Base-by-base conservation (phyloP, 2,113 vertebrate genomes). In the Cyanistes caeruleus region DNA sequence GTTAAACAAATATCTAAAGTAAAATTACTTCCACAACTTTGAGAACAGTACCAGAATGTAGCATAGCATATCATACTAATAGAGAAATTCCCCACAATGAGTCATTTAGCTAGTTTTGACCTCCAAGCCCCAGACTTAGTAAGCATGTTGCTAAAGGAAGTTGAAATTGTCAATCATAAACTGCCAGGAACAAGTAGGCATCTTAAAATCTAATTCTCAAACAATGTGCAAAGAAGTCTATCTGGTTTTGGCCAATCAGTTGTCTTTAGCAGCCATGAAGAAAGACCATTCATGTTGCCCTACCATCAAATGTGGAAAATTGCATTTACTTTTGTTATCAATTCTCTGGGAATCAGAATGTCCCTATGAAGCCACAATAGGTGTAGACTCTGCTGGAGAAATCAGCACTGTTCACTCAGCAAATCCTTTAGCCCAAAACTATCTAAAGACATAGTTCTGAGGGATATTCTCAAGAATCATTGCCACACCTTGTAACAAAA, bases 391-490 rank as follows among this genome's bases (percentile, higher is more conserved):
- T 68, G 52, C 53, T 68, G 27, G 43, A 86, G 17, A 56, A 90
- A 84, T 18, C 10, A 24, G 33, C 10, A 20, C 9, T 65, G 13
- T 48, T 82, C 8, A 1, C 33, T 46, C 13, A 63, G 15, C 15
- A 67, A 25, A 83, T 72, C 20, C 15, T 59, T 23, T 39, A 79
- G 41, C 5, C 7, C 68, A 37, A 43, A 9, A 48, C 16, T 27
- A 15, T 25, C 43, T 67, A 51, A 56, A 78, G 23, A 55, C 15
- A 8, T 2, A 49, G 22, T 18, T 80, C 51, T 48, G 33, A 56
- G 11, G 7, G 0, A 1, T 39, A 35, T 1, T 22, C n/a, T 68
- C 7, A n/a, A 46, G 21, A 10, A 63, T 12, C 60, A 39, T 5
- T 52, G 11, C n/a, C 30, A 51, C 9, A 59, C 0, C 2, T 49